Base-by-base conservation (phyloP, 2,888 invertebrate species). In the Polia nebulosa region DNA sequence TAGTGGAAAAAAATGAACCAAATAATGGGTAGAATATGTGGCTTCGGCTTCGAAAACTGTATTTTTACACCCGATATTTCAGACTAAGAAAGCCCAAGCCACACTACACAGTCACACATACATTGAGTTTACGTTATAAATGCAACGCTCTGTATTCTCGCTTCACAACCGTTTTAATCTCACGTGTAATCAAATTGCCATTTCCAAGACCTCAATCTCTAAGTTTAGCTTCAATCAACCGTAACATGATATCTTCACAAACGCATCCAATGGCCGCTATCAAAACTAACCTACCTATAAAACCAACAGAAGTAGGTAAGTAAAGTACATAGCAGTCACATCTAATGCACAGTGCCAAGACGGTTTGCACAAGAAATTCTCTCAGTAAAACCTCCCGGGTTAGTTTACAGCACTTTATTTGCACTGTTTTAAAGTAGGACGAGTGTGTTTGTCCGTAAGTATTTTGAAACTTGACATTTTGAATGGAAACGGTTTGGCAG, bases 291-390 rank as follows among this genome's bases (percentile, higher is more conserved):
- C 22, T 6, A 58, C n/a, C 13, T 32, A 39, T 39, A 53, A 51
- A 67, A 47, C 15, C 9, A 45, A 51, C 22, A 34, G 9, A 11
- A 34, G 22, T 41, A 29, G 36, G 32, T 7, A 34, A 7, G 17
- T n/a, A n/a, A n/a, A 51, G 34, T 17, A 22, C 25, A 56, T 57
- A 53, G 25, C 32, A 22, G 25, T 41, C 51, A 53, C 57, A 62
- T 64, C 63, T 78, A 64, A 71, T 71, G 71, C 53, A 77, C 71
- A 76, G 56, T 77, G 78, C 72, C 78, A 74, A 80, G 58, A 64
- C 52, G 53, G 64, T 80, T 82, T 71, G 58, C 57, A 57, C 49
- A 63, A 73, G 68, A 75, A 71, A 71, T 78, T 52, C 56, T 59
- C 65, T 29, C 27, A 34, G 58, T 56, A 52, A 69, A 72, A 56